Percentiles rank a stretch among this genome's conserved stretches.
phyloP scores from a whole-genome alignment of 2,888 invertebrate species.

The Oscheius sp. region DNA sequence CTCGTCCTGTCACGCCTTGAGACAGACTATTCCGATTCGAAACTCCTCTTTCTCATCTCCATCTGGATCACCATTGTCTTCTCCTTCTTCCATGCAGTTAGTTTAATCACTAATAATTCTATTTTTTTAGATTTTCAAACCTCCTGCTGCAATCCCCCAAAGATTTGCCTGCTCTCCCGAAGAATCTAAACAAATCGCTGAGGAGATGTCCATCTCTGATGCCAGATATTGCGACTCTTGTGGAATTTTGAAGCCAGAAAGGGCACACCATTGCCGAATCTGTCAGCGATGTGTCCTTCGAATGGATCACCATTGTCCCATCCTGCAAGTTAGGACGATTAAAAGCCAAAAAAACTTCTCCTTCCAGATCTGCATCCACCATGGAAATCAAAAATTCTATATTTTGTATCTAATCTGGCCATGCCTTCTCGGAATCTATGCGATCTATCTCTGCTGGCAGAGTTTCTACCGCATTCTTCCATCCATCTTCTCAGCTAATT shows the following conservation, averaged over 20 bases:
- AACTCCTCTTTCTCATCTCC: conserved; percentile 25
- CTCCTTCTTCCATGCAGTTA: conserved; percentile 45
- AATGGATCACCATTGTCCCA: conserved; percentile 57
- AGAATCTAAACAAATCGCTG: background rate
- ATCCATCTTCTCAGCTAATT: too few relatives aligned
- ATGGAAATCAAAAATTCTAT: conserved; percentile 48
- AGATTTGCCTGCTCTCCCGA: background rate
- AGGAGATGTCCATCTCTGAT: background rate
- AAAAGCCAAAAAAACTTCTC: background rate
- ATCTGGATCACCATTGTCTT: conserved; percentile 47
- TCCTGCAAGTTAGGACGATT: conserved; percentile 40
- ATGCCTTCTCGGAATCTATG: conserved; percentile 35
- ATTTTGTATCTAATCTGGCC: conserved; percentile 48
- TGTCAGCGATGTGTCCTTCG: conserved; percentile 44
- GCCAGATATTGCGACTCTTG: conserved; percentile 38
- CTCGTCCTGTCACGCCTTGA: conserved; percentile 2
- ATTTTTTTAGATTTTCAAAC: conserved; percentile 23
- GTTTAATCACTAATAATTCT: background rate
- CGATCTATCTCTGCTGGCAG: conserved; percentile 6
- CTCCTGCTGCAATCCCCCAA: conserved; percentile 18
- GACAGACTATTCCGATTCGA: conserved; percentile 4
- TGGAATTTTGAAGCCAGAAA: conserved; percentile 40
- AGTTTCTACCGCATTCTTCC: background rate
- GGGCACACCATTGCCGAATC: conserved; percentile 47
- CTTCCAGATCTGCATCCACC: conserved; percentile 45